These are phyloP conservation scores for Pogonomyrmex barbatus DNA, from an alignment of 1,140 invertebrate genomes.

Conservation along the genomic window DNA sequence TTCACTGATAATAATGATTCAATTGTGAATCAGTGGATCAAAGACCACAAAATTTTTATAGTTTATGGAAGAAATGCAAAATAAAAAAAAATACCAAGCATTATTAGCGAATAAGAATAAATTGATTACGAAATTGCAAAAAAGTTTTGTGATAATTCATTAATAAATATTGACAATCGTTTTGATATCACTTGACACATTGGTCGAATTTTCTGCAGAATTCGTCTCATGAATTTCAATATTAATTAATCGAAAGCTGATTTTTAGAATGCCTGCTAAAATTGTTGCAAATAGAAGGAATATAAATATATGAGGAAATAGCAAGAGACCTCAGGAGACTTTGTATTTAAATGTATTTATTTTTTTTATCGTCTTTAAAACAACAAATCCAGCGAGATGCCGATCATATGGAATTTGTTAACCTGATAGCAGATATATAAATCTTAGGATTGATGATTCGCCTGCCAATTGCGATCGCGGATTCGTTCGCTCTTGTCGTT, in stretches of 20 bases:
- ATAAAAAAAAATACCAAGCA: neutral
- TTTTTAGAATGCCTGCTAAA: neutral
- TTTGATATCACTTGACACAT: neutral
- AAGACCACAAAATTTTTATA: neutral
- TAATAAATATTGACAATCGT: neutral
- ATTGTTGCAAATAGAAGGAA: neutral
- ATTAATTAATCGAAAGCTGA: neutral
- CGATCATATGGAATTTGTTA: neutral
- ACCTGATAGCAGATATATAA: neutral
- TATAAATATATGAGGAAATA: neutral
- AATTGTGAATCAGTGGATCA: neutral
- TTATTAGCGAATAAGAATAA: neutral
- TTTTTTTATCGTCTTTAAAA: neutral
- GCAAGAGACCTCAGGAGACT: too few species aligned
- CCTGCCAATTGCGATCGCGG: neutral
- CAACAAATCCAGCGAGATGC: neutral
- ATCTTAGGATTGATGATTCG: neutral
- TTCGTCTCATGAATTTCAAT: neutral
- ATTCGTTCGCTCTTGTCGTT: slow-evolving; percentile 8
- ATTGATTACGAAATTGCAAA: neutral
- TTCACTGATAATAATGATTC: neutral
- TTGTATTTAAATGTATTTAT: neutral
- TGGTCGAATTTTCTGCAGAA: neutral
- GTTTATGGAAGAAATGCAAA: neutral
- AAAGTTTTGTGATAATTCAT: neutral